Evolutionary conservation across 2,797 vertebrate species (phyloP), one percentile per base, ranked within the genome.

Genomic region (Oryzias sinensis): DNA sequence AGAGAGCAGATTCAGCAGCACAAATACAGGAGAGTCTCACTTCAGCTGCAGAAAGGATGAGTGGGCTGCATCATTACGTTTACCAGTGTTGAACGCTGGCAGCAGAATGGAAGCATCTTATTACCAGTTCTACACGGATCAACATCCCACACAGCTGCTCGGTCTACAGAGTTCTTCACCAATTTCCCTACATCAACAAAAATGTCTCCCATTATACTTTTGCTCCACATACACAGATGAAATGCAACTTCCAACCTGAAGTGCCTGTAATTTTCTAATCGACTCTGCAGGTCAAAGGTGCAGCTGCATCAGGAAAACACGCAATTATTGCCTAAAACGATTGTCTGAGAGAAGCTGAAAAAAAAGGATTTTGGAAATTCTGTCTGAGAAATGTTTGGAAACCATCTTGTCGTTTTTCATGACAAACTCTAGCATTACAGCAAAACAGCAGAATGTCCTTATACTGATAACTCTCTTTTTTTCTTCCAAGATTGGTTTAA

Each of bases 41-140:
- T 76, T 84, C 76, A 76, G 79, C 77, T 74, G 56, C 76, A 73
- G 83, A 85, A 76, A 74, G 49, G 76, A 68, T 42, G 84, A 78
- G 86, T 86, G 80, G 87, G 85, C 69, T 77, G 82, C 37, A 79
- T 88, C 81, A 82, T 87, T 87, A 89, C 76, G 46, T 82, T 86
- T 77, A 79, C 67, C 81, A 82, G 76, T 84, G 77, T 86, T 87
- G 76, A 83, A 77, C 81, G 88, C 87, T 85, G 50, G 70, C 68
- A 85, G 85, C 87, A 85, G 83, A 85, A 87, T 73, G 78, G 70
- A 90, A 85, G 88, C 87, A 82, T 83, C 86, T 89, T 89, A 90
- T 91, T 91, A 91, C 80, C 85, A 89, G 76, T 83, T 84, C 83
- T 85, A 81, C 82, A 78, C 80, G 89, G 87, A 87, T 88, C 76